Conservation (phyloP, 2,113 vertebrate genomes). For the Pycnonotus jocosus region DNA sequence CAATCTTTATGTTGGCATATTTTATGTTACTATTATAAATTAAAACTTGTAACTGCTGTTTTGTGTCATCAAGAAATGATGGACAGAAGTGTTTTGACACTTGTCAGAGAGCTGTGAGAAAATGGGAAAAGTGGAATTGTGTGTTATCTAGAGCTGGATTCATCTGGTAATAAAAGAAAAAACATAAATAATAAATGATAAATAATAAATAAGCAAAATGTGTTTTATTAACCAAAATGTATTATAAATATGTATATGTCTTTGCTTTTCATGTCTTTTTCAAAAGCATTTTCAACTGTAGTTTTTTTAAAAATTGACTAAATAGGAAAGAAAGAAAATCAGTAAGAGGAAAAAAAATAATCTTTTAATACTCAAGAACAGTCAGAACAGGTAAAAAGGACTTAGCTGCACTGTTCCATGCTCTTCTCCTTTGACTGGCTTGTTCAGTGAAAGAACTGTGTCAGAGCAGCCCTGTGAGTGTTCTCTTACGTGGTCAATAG, state of each 20-base stretch:
- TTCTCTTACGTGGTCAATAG: neutral
- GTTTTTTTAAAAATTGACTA: neutral
- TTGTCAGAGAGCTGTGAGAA: neutral
- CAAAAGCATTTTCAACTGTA: neutral
- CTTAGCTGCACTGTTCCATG: neutral
- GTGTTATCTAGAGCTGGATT: neutral
- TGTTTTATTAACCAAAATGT: fast-evolving
- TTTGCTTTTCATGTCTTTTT: neutral
- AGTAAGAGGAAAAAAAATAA: neutral
- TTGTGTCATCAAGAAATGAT: neutral
- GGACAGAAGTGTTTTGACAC: neutral
- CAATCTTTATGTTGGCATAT: neutral
- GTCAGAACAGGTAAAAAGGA: neutral
- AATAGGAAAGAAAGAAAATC: neutral
- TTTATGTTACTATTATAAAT: neutral
- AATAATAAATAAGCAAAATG: neutral
- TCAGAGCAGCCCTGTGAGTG: neutral
- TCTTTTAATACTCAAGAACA: neutral
- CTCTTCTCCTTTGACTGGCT: neutral
- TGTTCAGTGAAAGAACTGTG: neutral
- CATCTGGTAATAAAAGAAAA: neutral
- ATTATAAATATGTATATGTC: neutral
- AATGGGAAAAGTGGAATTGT: neutral
- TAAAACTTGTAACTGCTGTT: neutral
- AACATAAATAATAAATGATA: neutral